phyloP scores from a whole-genome alignment of 35 echinoderm and acorn worm species.

The Ptychodera flava region DNA sequence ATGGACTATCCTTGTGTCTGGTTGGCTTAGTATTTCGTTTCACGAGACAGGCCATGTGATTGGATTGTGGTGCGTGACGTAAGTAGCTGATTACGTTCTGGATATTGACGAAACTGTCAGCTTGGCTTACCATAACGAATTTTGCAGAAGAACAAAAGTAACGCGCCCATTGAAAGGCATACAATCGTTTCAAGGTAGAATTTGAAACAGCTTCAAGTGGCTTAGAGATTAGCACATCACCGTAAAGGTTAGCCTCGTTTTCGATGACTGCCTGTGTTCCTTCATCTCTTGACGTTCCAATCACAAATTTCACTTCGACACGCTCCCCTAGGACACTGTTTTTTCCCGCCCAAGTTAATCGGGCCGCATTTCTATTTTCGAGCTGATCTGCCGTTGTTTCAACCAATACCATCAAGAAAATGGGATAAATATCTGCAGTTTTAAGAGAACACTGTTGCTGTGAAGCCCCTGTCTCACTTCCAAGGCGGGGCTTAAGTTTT shows the following conservation, averaged over 20 bases:
- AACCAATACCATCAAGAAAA: too few relatives aligned
- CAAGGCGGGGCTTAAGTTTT: background rate
- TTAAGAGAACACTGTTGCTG: too few relatives aligned
- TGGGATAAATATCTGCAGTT: too few relatives aligned
- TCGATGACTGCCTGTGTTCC: background rate
- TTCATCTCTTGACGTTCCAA: background rate
- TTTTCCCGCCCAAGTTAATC: background rate
- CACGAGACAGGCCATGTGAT: background rate
- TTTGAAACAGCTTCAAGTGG: background rate
- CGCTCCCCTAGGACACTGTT: background rate
- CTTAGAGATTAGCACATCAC: background rate
- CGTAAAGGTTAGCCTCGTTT: background rate
- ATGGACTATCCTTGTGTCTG: background rate
- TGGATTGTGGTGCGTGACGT: background rate
- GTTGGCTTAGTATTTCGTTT: background rate
- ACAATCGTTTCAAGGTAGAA: background rate
- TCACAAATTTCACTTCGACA: background rate
- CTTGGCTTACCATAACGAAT: background rate
- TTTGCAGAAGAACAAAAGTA: background rate
- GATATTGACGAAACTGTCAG: background rate
- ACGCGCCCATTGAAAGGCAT: background rate
- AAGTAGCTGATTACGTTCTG: background rate
- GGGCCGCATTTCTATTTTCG: background rate
- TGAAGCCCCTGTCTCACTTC: too few relatives aligned
- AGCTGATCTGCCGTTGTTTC: too few relatives aligned